Conservation (phyloP, 2,797 vertebrate genomes). For the Denticeps clupeoides region DNA sequence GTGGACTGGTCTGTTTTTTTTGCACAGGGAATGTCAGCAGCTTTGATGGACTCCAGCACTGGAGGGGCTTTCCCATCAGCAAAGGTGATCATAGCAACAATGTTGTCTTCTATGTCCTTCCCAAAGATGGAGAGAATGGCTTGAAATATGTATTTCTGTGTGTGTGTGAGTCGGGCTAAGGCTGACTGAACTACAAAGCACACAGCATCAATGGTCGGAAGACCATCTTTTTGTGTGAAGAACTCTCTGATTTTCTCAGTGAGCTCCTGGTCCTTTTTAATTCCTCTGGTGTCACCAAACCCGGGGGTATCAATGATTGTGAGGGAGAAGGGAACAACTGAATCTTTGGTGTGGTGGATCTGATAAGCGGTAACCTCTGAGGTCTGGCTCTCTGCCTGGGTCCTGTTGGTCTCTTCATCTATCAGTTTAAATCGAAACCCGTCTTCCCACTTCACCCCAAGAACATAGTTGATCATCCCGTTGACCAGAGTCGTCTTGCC, state of each 20-base stretch:
- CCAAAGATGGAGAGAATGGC: constrained; percentile 33
- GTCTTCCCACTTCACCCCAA: constrained; percentile 37
- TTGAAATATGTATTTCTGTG: constrained; percentile 33
- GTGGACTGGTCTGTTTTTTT: constrained; percentile 7
- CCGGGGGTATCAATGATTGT: constrained; percentile 40
- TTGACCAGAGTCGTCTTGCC: constrained; percentile 27
- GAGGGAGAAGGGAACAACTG: constrained; percentile 25
- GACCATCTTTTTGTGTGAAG: constrained; percentile 1
- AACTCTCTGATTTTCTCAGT: constrained; percentile 15
- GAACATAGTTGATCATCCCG: constrained; percentile 29
- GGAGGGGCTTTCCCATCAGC: constrained; percentile 31
- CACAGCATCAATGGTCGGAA: constrained; percentile 14
- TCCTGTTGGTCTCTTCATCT: constrained; percentile 17
- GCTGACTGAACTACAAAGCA: constrained; percentile 24
- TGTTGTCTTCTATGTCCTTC: constrained; percentile 37
- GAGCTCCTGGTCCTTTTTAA: constrained; percentile 27
- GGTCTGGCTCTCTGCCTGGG: constrained; percentile 34
- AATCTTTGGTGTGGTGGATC: constrained; percentile 22
- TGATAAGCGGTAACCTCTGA: constrained; percentile 34
- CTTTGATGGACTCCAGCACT: constrained; percentile 6
- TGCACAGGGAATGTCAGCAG: constrained; percentile 25
- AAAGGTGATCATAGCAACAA: constrained; percentile 36
- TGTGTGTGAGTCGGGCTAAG: constrained; percentile 12
- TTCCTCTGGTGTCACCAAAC: constrained; percentile 35
- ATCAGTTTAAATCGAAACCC: constrained; percentile 21